Conservation (phyloP, 2,888 invertebrate genomes). For the Abrostola triplasia region DNA sequence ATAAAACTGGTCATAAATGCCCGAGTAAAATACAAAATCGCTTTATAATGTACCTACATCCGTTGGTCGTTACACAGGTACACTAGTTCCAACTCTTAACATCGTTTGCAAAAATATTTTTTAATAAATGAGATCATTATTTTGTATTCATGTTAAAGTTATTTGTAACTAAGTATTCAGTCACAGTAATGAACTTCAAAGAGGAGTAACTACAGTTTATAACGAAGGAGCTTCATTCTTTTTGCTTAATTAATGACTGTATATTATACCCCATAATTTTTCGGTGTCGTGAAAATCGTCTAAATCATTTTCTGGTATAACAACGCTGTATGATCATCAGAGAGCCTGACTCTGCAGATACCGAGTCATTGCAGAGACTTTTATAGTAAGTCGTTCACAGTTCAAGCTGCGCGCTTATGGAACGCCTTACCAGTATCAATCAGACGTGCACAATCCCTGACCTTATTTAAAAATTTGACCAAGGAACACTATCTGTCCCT, state of each 20-base stretch:
- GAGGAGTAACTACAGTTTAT: slow-evolving; percentile 10
- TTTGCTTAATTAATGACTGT: slow-evolving; percentile 18
- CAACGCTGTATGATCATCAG: background rate
- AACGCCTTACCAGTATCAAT: too few relatives aligned
- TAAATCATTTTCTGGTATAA: slow-evolving; percentile 7
- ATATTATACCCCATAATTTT: slow-evolving; percentile 12
- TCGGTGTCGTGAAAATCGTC: slow-evolving; percentile 14
- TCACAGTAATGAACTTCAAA: slow-evolving; percentile 19
- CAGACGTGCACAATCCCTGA: too few relatives aligned
- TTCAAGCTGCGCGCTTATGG: too few relatives aligned
- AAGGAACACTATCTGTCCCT: too few relatives aligned
- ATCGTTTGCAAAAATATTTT: slow-evolving; percentile 8
- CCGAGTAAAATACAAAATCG: slow-evolving; percentile 20
- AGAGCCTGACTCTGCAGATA: too few relatives aligned
- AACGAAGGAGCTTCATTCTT: slow-evolving; percentile 21
- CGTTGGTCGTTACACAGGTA: slow-evolving; percentile 12
- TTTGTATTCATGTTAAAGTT: slow-evolving; percentile 21
- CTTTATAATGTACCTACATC: slow-evolving; percentile 19
- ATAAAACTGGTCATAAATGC: slow-evolving; percentile 40
- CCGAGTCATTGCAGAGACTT: too few relatives aligned
- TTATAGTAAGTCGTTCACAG: too few relatives aligned
- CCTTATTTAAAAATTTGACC: too few relatives aligned
- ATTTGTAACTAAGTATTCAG: slow-evolving; percentile 7
- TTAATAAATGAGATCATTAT: slow-evolving; percentile 31
- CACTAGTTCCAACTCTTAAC: slow-evolving; percentile 9